These are phyloP conservation scores for Steatocranus sp. DNA, from an alignment of 2,797 vertebrate species.

Conservation along the genomic window DNA sequence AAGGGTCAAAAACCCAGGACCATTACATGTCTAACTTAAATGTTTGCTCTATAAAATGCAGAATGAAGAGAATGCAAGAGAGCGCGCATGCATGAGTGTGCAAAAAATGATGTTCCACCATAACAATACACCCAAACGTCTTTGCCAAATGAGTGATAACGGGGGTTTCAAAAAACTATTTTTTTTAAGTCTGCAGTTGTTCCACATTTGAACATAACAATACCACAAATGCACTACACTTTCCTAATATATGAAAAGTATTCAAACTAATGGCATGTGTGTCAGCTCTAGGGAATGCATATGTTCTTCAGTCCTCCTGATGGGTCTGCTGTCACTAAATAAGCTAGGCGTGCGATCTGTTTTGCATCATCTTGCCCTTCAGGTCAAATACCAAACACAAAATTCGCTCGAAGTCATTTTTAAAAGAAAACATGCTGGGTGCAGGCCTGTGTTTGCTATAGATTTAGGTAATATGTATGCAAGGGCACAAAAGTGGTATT, in stretches of 20 bases:
- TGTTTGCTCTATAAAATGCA: background rate
- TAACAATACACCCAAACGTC: background rate
- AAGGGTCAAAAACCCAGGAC: background rate
- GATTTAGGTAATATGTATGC: background rate
- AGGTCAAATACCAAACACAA: background rate
- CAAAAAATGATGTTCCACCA: background rate
- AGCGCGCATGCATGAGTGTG: rapidly evolving
- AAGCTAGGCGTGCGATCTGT: background rate
- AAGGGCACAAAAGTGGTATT: background rate
- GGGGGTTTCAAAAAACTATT: background rate
- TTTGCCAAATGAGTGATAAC: background rate
- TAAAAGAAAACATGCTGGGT: background rate
- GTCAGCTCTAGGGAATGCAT: background rate
- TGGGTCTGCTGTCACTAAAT: background rate
- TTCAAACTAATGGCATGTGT: background rate
- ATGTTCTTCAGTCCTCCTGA: background rate
- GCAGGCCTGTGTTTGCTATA: background rate
- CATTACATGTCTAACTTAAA: background rate
- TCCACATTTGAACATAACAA: background rate
- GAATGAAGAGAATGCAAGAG: background rate
- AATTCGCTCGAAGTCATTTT: background rate
- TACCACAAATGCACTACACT: background rate
- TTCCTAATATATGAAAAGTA: background rate
- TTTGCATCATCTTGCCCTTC: background rate
- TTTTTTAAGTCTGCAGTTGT: background rate